These are phyloP conservation scores for Pipistrellus kuhlii DNA, from an alignment of 2,797 vertebrate genomes.

Conservation along the genomic window DNA sequence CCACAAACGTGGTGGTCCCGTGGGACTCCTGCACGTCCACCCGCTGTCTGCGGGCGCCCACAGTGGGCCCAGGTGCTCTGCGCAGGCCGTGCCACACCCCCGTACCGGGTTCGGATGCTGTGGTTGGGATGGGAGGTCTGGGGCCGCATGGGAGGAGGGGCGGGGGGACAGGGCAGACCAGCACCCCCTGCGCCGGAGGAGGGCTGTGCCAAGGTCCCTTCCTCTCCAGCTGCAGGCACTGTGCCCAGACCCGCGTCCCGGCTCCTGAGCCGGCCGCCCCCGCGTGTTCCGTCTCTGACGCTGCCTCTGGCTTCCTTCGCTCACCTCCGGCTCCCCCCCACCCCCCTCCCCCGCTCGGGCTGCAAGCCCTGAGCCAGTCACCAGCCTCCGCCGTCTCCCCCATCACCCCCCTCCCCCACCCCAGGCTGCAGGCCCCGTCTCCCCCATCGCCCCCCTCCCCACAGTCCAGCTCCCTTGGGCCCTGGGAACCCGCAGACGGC, in stretches of 20 bases:
- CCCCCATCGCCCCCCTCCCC: not conserved
- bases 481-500: not conserved
- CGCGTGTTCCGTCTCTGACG: not conserved
- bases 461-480: not conserved
- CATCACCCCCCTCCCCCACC: too few relatives aligned
- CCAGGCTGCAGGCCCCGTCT: too few relatives aligned
- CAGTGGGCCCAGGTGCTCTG: not conserved
- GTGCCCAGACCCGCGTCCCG: not conserved
- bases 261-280: rapidly evolving
- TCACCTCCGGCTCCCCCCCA: not conserved
- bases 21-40: not conserved
- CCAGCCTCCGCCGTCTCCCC: not conserved
- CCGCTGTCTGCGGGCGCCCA: not conserved
- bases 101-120: not conserved
- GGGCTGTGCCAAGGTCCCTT: not conserved
- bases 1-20: rapidly evolving
- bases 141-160: not conserved
- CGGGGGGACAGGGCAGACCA: not conserved
- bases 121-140: not conserved
- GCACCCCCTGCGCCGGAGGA: not conserved
- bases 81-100: not conserved
- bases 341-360: too few relatives aligned
- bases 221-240: not conserved
- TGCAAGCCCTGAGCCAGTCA: not conserved
- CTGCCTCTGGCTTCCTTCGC: not conserved